Evolutionary conservation across 2,113 vertebrate species (phyloP).

Genomic region (Elgaria multicarinata): DNA sequence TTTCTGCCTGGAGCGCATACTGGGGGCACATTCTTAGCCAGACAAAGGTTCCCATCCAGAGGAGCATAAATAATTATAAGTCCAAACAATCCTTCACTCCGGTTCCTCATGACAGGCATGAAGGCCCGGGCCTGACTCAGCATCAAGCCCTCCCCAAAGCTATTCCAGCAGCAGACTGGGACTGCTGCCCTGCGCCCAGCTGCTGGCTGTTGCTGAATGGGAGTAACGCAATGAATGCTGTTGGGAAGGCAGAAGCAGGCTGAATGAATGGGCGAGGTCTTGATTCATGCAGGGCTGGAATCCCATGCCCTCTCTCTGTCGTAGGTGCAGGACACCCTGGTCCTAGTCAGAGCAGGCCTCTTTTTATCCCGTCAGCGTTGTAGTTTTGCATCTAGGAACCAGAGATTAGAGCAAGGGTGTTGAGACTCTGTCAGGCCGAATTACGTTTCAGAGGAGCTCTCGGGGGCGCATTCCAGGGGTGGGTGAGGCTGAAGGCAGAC

Average conservation of each 20-base stretch:
- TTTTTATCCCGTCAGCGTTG: neutral
- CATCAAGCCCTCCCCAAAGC: neutral
- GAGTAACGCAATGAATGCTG: neutral
- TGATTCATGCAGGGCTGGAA: neutral
- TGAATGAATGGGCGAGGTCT: neutral
- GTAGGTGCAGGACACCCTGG: neutral
- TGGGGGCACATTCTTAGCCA: neutral
- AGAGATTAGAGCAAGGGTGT: too few species aligned
- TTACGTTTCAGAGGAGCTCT: too few species aligned
- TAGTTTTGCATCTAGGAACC: neutral
- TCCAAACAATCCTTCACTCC: conserved; percentile 1
- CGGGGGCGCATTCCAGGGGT: too few species aligned
- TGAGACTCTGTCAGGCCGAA: too few species aligned
- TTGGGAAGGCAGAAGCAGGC: neutral
- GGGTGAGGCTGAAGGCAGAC: too few species aligned
- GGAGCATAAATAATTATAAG: conserved; percentile 10
- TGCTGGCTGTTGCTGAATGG: neutral
- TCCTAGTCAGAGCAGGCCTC: neutral
- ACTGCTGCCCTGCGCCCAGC: neutral
- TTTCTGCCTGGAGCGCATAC: neutral
- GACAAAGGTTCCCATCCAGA: conserved; percentile 17
- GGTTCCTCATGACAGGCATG: neutral
- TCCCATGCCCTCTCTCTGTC: neutral
- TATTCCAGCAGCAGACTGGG: neutral
- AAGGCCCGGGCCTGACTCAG: conserved; percentile 1